Conservation (phyloP, 2,888 invertebrate genomes). For the Horisme vitalbata region DNA sequence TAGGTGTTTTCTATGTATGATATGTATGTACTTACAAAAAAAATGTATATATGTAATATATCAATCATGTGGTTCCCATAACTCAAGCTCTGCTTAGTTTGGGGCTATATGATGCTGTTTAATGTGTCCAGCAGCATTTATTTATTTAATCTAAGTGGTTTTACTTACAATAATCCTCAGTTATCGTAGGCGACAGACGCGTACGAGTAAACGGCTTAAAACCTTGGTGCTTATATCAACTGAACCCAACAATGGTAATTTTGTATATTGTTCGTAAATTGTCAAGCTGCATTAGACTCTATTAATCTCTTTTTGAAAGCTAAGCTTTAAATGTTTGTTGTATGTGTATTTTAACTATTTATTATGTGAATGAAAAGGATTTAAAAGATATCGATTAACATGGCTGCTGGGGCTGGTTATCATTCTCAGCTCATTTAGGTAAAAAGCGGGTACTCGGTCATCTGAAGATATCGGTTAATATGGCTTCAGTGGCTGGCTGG, state of each 20-base stretch:
- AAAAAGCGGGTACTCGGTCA: no score
- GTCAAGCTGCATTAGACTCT: constrained; percentile 6
- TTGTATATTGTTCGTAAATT: constrained; percentile 8
- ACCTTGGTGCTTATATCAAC: constrained; percentile 4
- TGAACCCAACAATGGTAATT: constrained; percentile 1
- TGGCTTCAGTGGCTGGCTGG: no score
- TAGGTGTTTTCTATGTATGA: no score
- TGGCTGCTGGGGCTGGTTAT: constrained; percentile 19
- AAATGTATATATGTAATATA: no score
- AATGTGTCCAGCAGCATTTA: no score
- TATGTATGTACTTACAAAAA: no score
- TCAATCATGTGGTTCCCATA: no score
- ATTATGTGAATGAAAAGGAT: constrained; percentile 19
- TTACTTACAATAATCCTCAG: constrained; percentile 11
- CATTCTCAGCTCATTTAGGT: constrained; percentile 4
- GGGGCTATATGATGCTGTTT: no score
- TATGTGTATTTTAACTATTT: neutral
- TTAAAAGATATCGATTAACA: constrained; percentile 20
- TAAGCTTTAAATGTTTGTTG: no score
- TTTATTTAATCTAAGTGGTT: constrained; percentile 12
- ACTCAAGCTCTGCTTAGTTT: no score
- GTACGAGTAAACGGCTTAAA: constrained; percentile 4
- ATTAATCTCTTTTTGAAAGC: no score
- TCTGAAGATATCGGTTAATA: no score
- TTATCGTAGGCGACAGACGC: constrained; percentile 12